Evolutionary conservation across 2,888 invertebrate species (phyloP), one percentile per base, ranked within the genome.

Genomic region (Rosalia funebris): DNA sequence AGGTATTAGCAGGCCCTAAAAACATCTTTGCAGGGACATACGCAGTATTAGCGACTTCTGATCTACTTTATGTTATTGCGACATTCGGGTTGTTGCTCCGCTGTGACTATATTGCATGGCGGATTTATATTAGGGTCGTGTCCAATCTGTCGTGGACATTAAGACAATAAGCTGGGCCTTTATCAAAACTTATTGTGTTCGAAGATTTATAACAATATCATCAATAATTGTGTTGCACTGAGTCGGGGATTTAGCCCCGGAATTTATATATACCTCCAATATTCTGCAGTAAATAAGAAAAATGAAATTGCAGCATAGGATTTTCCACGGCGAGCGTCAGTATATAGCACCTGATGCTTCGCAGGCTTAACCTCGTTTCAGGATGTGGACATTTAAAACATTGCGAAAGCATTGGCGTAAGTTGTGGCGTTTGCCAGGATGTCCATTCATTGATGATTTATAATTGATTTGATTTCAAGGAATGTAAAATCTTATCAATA

Each of bases 111-210:
- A 50, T 50, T 39, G 50, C 50, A 14, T 25, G 9, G 10, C 37
- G 20, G 50, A 50, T 50, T 50, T 50, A 39, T 50, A 50, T 50
- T 50, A 70, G 71, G 73, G 70, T 72, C 75, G 74, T 75, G 76
- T 72, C 70, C 77, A 77, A 77, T 77, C 76, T 77, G 77, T 76
- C 73, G 75, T 67, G 63, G 57, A 75, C 74, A 75, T 75, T 76
- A 75, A 75, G 75, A 75, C 76, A 77, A 77, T 77, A 76, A 77
- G 76, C 73, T 62, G 25, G 67, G 68, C 71, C 72, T 72, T 73
- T 71, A 75, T 75, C 71, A 68, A 69, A 69, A 71, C 73, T 75
- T 71, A 72, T 73, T 71, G 70, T 65, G 63, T 59, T 32, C 15
- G 14, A 19, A 37, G 48, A 50, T 50, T 50, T 50, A 39, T 39